phyloP scores from a whole-genome alignment of 2,113 vertebrate species.

The Pimephales promelas region DNA sequence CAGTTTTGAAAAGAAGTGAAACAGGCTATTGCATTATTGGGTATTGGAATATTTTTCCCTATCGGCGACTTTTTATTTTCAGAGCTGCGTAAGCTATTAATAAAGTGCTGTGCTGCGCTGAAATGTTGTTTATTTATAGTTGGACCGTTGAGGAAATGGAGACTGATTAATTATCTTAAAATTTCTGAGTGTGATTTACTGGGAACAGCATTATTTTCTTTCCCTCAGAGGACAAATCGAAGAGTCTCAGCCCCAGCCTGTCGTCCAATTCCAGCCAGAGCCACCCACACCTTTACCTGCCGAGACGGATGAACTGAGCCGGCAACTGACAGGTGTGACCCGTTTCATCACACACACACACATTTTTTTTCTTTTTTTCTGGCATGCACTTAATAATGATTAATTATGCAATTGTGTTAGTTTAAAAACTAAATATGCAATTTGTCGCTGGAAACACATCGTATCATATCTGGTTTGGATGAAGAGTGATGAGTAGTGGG shows the following conservation, averaged over 20 bases:
- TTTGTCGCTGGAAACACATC: not conserved
- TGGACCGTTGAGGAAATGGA: not conserved
- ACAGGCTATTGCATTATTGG: not conserved
- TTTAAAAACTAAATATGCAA: not conserved
- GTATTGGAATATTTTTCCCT: not conserved
- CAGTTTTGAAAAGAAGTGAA: not conserved
- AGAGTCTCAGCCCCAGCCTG: slow-evolving; percentile 19
- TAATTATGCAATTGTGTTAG: not conserved
- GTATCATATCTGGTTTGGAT: not conserved
- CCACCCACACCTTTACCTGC: not conserved
- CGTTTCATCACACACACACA: slow-evolving; percentile 10
- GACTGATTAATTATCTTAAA: slow-evolving; percentile 8
- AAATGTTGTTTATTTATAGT: slow-evolving; percentile 17
- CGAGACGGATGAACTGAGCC: slow-evolving; percentile 33
- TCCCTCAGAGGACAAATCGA: slow-evolving; percentile 46
- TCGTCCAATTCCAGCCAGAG: not conserved
- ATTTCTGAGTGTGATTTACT: slow-evolving; percentile 20
- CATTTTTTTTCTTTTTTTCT: not conserved
- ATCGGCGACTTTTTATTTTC: not conserved
- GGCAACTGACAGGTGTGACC: slow-evolving; percentile 47
- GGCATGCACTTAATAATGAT: not conserved
- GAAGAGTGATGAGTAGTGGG: not conserved
- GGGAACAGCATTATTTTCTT: not conserved
- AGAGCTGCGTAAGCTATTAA: not conserved
- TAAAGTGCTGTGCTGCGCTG: slow-evolving; percentile 6